A percentile compares a stretch with the other conserved stretches of the same genome.
These are phyloP conservation scores for Aromia moschata DNA, from an alignment of 2,888 invertebrate species.

Conservation along the genomic window DNA sequence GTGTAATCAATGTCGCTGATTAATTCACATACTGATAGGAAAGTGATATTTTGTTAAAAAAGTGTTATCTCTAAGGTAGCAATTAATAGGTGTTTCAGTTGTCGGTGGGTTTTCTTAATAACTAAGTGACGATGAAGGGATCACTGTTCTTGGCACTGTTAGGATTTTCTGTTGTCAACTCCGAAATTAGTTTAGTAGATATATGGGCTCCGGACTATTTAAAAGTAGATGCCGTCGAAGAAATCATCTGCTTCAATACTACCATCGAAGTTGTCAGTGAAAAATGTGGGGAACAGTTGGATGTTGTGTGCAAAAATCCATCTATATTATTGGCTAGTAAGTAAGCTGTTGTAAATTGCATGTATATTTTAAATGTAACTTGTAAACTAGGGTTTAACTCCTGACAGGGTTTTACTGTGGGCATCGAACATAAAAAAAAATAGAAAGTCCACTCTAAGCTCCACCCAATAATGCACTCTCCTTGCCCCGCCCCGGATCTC, in stretches of 20 bases:
- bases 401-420: too few species aligned
- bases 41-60: conserved; percentile 3
- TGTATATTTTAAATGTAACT: too few species aligned
- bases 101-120: background rate
- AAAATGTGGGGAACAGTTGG: conserved; percentile 7
- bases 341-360: background rate
- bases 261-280: background rate
- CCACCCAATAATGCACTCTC: too few species aligned
- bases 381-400: too few species aligned
- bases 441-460: too few species aligned
- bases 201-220: background rate
- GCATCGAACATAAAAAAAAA: too few species aligned
- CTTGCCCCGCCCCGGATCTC: too few species aligned
- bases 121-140: background rate
- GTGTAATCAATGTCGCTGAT: conserved; percentile 11
- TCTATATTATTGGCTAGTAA: conserved; percentile 1
- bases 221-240: too few species aligned
- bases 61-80: conserved; percentile 3
- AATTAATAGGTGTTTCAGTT: background rate
- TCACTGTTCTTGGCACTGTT: background rate
- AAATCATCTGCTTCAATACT: background rate
- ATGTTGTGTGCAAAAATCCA: background rate
- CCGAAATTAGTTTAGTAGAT: background rate
- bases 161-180: background rate
- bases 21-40: conserved; percentile 8